Base-by-base conservation (phyloP, 1,140 invertebrate genomes). In the Zophobas morio region DNA sequence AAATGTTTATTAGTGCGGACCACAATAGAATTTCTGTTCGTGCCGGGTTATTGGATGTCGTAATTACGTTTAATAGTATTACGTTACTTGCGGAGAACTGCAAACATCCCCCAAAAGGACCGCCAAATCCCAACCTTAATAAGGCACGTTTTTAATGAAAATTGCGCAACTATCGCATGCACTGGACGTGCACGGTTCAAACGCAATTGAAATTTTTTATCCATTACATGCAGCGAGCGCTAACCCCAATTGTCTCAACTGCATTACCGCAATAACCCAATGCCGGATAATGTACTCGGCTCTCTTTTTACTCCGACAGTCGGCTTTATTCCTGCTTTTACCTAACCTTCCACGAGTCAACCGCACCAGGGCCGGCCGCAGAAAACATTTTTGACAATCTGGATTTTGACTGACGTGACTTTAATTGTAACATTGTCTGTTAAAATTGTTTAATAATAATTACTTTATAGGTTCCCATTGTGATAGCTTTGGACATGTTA, bases 141-240 rank as follows among this genome's bases (percentile, higher is more conserved):
- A 66, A 66, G 60, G 37, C 60, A 66, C 60, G 60, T 66, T 66
- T 66, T 66, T 66, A 40, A 66, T 66, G 60, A 66, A 66, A 66
- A 66, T 66, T 66, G 60, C 33, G 60, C 37, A 42, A 42, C 60
- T 66, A 66, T 66, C 60, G 60, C 60, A 66, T 66, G 60, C 60
- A 42, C 5, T 20, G 35, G 35, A 60, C 56, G 60, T 66, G 60
- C 60, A 40, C 39, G 1, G 60, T 66, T 42, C 37, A 42, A 66
- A 66, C 35, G 60, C 39, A 42, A 66, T 66, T 66, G 37, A 66
- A 42, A 36, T 66, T 66, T 66, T 66, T 66, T 66, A 42, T 42
- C 60, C 60, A 42, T 66, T 42, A 42, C 60, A 66, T 66, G 60
- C 60, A 66, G 42, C 60, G 37, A 66, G 60, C 60, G 60, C 60